Base-by-base conservation (phyloP, 2,888 invertebrate species). In the Acholoe squamosa region DNA sequence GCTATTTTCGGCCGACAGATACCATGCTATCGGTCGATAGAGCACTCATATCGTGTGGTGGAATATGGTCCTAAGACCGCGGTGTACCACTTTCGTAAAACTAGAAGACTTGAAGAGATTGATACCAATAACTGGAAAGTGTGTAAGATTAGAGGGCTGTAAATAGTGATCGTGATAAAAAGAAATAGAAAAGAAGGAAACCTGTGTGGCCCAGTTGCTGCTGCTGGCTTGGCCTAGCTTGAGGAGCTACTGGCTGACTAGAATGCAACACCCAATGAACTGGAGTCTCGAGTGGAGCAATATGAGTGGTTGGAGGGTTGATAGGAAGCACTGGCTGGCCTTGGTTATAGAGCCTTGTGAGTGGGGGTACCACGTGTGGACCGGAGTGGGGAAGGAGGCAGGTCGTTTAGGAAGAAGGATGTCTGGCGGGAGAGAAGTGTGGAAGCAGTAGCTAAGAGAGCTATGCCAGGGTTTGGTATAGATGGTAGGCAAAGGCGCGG, bases 121-220 rank as follows among this genome's bases (percentile, higher is more conserved):
- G 22, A 61, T n/a, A 61, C 61, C 61, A n/a, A 61, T 71, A 71
- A 71, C 71, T 25, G 19, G n/a, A 71, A 71, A 71, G 71, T 71
- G 71, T 71, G 71, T 71, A 71, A 71, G 71, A 71, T 71, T 71
- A 71, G 71, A 71, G 28, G 71, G 14, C 19, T 61, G 61, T 3
- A 61, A 61, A 43, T 43, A 61, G n/a, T n/a, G 61, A 61, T 61
- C 61, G 7, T 28, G 71, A 25, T 28, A 28, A 71, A 71, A 71
- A 61, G 61, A 61, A 61, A 14, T n/a, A 19, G 19, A 14, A 61
- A 28, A 71, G 0, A 28, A 71, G 25, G 7, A 14, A 71, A 71
- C 5, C 71, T 5, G 28, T 28, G 28, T 71, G 71, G 7, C 71
- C 71, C 25, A 71, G 71, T n/a, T 71, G 19, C 71, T 28, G 71